Evolutionary conservation across 2,113 vertebrate species (phyloP), one percentile per base, ranked within the genome.

Genomic region (Chloropsis cyanopogon): DNA sequence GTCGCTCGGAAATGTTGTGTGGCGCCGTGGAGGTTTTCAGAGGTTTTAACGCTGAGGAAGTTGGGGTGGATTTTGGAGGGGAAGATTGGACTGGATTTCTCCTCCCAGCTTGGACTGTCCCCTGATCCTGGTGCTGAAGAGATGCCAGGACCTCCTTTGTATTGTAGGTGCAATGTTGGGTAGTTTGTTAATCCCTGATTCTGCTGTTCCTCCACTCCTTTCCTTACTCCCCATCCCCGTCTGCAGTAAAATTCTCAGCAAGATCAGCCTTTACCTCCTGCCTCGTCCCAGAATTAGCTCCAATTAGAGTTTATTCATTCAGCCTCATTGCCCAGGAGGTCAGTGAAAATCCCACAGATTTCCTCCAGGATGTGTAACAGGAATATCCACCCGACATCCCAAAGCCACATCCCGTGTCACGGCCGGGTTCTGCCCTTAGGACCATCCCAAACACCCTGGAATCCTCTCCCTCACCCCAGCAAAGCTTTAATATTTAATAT

Each of bases 81-180:
- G 53, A n/a, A 12, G 7, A 6, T 5, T n/a, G 61, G 44, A 0
- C 26, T 29, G 29, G 54, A 10, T 29, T 21, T 11, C 24, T 77
- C 18, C 17, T 80, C 25, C 42, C 18, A 6, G 0, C 20, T 7
- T 10, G 35, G 41, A 3, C 12, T n/a, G 11, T 24, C 8, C 41
- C 25, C 3, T 22, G 18, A 4, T 65, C 9, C 41, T 31, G 41
- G 4, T 0, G 3, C 4, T 20, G n/a, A 31, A 26, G 80, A 31
- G 42, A 9, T 59, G 35, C 37, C 22, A 20, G 21, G 37, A 8
- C 3, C 42, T 66, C 29, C 53, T 8, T 17, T 10, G 31, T 0
- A 0, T 2, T 47, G 56, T 6, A 17, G 53, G 33, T 24, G 24
- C 10, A 14, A 4, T 1, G 4, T 47, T 11, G 5, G 16, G 52